Evolutionary conservation across 2,888 invertebrate species (phyloP).

Genomic region (Teinopalpus imperialis): DNA sequence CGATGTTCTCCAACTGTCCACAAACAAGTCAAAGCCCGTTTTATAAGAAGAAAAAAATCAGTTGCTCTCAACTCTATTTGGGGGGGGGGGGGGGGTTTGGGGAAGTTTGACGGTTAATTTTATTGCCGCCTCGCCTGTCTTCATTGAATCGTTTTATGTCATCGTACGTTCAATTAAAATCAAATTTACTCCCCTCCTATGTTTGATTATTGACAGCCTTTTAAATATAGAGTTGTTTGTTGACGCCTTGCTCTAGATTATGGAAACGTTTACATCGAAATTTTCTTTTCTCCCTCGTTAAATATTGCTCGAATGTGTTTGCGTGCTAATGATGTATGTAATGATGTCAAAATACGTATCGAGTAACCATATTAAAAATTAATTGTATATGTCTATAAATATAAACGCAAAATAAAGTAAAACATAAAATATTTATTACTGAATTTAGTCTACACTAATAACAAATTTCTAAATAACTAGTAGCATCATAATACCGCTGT

Average conservation of each 20-base stretch:
- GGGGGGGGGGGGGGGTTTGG: constrained; percentile 26
- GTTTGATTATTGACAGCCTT: constrained; percentile 46
- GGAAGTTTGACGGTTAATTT: constrained; percentile 48
- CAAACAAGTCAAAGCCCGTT: constrained; percentile 6
- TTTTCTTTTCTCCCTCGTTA: constrained; percentile 26
- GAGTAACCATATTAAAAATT: neutral
- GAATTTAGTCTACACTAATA: no score
- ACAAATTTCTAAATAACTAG: no score
- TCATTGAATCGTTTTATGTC: constrained; percentile 57
- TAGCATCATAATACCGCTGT: no score
- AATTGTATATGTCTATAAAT: neutral
- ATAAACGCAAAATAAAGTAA: no score
- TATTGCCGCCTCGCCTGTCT: constrained; percentile 52
- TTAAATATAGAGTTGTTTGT: constrained; percentile 36
- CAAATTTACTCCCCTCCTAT: constrained; percentile 55
- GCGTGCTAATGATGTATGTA: constrained; percentile 17
- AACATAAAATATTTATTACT: no score
- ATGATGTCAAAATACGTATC: constrained; percentile 18
- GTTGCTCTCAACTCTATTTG: constrained; percentile 31
- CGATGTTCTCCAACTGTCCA: constrained; percentile 4
- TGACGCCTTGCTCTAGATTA: constrained; percentile 32
- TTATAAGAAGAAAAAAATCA: constrained; percentile 31
- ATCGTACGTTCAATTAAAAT: constrained; percentile 67
- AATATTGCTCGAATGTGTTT: constrained; percentile 6
- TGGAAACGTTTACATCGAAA: constrained; percentile 24